Base-by-base conservation (phyloP, 2,113 vertebrate species). In the Anguilla rostrata region DNA sequence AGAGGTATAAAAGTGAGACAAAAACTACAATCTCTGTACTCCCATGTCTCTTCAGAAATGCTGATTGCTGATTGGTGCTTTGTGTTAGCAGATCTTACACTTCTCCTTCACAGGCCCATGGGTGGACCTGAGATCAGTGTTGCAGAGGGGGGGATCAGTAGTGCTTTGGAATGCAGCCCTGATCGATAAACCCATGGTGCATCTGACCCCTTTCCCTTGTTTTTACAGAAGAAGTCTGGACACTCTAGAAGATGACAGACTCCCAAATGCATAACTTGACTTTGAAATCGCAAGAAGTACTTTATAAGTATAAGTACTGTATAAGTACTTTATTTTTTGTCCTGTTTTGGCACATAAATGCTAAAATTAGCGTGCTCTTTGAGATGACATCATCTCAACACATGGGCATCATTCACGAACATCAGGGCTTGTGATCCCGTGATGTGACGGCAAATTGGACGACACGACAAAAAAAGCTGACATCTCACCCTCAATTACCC, bases 401-500 rank as follows among this genome's bases (percentile, higher is more conserved):
- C 26, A 5, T 75, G 71, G 71, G n/a, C n/a, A 75, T 75, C 71
- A 34, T 12, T 75, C 71, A 75, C n/a, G n/a, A 29, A 5, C 71
- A 75, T 75, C n/a, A 12, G 71, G 71, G 71, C 71, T 2, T n/a
- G 79, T 7, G 60, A 83, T 87, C 83, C 84, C 80, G 83, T 6
- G 83, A 87, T 80, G 81, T 83, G 88, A 56, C 78, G 60, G 53
- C 22, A 88, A 87, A 86, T 63, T 78, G 63, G 63, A 87, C 87
- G 81, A 87, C 41, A 63, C 41, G 66, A 86, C 88, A 85, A 75
- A 83, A 92, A 79, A 84, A 2, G n/a, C n/a, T 29, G 43, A 83
- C 56, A 63, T 83, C 18, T 34, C 29, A 63, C 81, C 85, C 86
- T 87, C 89, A 90, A 86, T 87, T 78, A 88, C 86, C 71, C 71